Evolutionary conservation across 2,888 invertebrate genomes (phyloP).

Genomic region (Scaptomyza caliginosa): DNA sequence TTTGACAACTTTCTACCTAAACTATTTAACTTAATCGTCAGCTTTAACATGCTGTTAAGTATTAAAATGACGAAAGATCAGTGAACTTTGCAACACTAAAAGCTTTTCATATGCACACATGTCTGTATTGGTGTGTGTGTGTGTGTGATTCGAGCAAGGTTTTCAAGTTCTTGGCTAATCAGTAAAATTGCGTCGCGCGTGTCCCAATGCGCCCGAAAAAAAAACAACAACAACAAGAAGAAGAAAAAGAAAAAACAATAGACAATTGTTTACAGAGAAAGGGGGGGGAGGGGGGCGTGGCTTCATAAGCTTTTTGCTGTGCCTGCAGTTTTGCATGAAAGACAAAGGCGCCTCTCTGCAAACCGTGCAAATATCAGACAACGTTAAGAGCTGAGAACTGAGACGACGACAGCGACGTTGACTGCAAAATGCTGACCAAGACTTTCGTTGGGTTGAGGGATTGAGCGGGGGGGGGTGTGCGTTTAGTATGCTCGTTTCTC

Average conservation of each 20-base stretch:
- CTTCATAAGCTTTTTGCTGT: conserved; percentile 32
- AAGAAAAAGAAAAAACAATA: conserved; percentile 34
- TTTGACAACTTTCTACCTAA: too few species aligned
- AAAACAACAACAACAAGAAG: conserved; percentile 7
- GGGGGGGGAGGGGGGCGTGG: neutral
- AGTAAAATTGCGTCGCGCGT: conserved; percentile 36
- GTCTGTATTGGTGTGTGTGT: neutral
- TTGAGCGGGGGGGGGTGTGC: neutral
- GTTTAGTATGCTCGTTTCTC: conserved; percentile 7
- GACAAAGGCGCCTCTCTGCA: conserved; percentile 29
- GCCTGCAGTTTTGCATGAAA: conserved; percentile 44
- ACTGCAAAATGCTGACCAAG: conserved; percentile 18
- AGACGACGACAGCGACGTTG: neutral
- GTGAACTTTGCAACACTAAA: conserved; percentile 8
- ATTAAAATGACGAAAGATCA: conserved; percentile 7
- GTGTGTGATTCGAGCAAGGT: neutral
- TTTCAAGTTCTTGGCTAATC: conserved; percentile 49
- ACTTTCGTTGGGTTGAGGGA: neutral
- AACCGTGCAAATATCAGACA: conserved; percentile 49
- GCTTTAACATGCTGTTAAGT: too few species aligned
- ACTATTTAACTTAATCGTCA: too few species aligned
- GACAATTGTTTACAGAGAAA: conserved; percentile 3
- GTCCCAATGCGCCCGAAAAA: conserved; percentile 7
- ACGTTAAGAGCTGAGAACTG: conserved; percentile 35
- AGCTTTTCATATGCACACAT: too few species aligned